A percentile compares a stretch with the other conserved stretches of the same genome.
Evolutionary conservation across 1,140 invertebrate species (phyloP).

Genomic region (Eriosoma lanigerum): DNA sequence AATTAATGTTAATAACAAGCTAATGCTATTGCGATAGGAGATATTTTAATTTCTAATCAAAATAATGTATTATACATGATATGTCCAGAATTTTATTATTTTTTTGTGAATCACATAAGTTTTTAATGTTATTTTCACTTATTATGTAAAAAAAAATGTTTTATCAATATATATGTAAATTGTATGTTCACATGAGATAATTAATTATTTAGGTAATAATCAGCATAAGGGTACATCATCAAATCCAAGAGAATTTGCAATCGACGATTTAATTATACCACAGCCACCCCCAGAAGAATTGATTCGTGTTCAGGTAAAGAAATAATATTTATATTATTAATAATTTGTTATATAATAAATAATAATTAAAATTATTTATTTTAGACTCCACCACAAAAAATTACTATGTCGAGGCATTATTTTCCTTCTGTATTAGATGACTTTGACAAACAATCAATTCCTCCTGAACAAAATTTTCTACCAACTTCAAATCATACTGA

Average conservation of each 20-base stretch:
- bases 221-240: slow-evolving; percentile 37
- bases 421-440: slow-evolving; percentile 44
- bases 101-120: too few species aligned
- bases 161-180: too few species aligned
- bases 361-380: neutral
- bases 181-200: neutral
- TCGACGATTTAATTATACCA: slow-evolving; percentile 42
- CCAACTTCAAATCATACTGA: neutral
- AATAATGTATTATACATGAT: too few species aligned
- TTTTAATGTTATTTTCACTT: too few species aligned
- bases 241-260: slow-evolving; percentile 46
- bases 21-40: too few species aligned
- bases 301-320: slow-evolving; percentile 36
- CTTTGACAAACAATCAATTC: neutral
- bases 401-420: slow-evolving; percentile 40
- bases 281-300: slow-evolving; percentile 38
- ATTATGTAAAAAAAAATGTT: too few species aligned
- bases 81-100: too few species aligned
- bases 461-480: neutral
- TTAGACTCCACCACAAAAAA: slow-evolving; percentile 43
- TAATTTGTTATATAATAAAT: neutral
- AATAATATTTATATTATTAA: neutral
- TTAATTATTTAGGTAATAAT: slow-evolving; percentile 23
- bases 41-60: too few species aligned
- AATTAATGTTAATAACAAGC: too few species aligned